Percentiles rank a stretch among this genome's conserved stretches.
Conservation (phyloP, 2,797 vertebrate species). For the Apogon hyalosoma region DNA sequence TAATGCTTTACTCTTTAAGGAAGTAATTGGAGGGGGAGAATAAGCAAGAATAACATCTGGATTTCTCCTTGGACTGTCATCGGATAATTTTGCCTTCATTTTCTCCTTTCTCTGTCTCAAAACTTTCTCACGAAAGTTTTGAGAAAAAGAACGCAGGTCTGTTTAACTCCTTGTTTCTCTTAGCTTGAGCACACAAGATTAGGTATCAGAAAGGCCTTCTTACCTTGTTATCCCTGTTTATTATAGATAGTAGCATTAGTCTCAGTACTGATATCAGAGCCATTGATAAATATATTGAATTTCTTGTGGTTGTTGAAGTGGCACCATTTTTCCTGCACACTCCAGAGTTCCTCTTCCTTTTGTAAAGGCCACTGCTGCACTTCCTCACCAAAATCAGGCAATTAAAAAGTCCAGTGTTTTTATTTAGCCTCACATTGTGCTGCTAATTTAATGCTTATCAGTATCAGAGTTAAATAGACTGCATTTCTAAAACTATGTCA, state of each 20-base stretch:
- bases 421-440: too few relatives aligned
- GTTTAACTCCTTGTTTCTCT: not conserved
- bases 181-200: not conserved
- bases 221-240: not conserved
- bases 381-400: not conserved
- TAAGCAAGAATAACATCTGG: not conserved
- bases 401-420: too few relatives aligned
- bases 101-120: not conserved
- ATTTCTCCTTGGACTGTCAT: not conserved
- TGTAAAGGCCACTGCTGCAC: constrained; percentile 14
- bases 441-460: too few relatives aligned
- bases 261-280: not conserved
- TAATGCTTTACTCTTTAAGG: constrained; percentile 5
- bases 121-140: not conserved
- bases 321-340: constrained; percentile 22
- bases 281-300: constrained; percentile 12
- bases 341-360: constrained; percentile 9
- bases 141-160: not conserved
- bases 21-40: constrained; percentile 14
- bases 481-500: too few relatives aligned
- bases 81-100: not conserved
- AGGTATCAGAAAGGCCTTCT: not conserved
- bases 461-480: too few relatives aligned
- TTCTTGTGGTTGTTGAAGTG: constrained; percentile 11
- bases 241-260: not conserved